phyloP scores from a whole-genome alignment of 2,888 invertebrate genomes.

The Anodontia alba region DNA sequence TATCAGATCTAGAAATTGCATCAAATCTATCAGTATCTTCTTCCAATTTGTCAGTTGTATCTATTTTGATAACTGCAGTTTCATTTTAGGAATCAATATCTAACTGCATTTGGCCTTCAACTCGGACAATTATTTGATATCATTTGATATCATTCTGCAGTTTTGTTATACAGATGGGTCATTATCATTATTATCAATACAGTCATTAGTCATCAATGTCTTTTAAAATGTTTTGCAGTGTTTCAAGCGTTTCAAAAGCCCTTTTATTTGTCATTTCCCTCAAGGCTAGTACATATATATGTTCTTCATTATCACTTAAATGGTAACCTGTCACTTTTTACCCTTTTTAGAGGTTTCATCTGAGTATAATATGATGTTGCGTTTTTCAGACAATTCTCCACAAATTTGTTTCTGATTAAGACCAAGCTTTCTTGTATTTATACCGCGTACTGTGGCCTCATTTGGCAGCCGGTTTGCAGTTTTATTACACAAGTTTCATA shows the following conservation, averaged over 20 bases:
- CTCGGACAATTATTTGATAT: neutral
- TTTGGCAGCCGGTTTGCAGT: neutral
- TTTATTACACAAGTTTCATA: neutral
- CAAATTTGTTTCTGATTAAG: conserved; percentile 14
- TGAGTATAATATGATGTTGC: conserved; percentile 24
- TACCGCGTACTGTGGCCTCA: conserved; percentile 7
- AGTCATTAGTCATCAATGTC: too few relatives aligned
- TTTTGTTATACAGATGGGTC: neutral
- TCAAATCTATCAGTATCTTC: neutral
- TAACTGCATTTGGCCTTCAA: neutral
- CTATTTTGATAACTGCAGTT: neutral
- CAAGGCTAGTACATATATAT: conserved; percentile 34
- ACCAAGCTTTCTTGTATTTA: conserved; percentile 1
- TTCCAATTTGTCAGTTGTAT: neutral
- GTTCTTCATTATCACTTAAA: conserved; percentile 29
- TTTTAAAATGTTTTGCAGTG: conserved; percentile 33
- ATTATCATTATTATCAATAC: neutral
- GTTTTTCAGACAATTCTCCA: conserved; percentile 3
- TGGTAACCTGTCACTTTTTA: conserved; percentile 39
- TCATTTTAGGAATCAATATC: neutral
- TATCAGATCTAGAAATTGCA: neutral
- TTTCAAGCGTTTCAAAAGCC: conserved; percentile 5
- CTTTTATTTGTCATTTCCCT: conserved; percentile 36
- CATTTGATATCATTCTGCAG: neutral
- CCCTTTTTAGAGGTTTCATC: conserved; percentile 49